A percentile compares a stretch with the other conserved stretches of the same genome.
Conservation (phyloP, 2,888 invertebrate species). For the Protula sp. region DNA sequence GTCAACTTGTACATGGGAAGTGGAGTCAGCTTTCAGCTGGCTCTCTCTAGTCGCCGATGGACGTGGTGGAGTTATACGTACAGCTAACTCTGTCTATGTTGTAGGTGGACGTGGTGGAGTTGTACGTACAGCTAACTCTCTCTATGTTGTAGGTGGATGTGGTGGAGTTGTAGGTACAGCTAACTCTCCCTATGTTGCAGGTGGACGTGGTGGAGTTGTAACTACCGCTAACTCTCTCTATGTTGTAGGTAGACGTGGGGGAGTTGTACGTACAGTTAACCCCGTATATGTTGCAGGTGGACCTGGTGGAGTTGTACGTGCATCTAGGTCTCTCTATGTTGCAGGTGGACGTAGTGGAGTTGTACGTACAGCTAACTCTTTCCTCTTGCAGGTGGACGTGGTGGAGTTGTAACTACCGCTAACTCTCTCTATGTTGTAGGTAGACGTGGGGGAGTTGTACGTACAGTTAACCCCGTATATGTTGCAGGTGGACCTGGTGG, state of each 20-base stretch:
- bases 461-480: constrained; percentile 75
- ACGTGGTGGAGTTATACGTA: constrained; percentile 82
- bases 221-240: constrained; percentile 75
- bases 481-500: no score
- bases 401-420: constrained; percentile 83
- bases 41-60: no score
- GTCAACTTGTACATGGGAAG: no score
- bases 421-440: no score
- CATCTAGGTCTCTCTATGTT: no score
- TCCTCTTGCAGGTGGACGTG: constrained; percentile 68
- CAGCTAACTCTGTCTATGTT: constrained; percentile 75
- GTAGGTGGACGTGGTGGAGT: no score
- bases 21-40: no score
- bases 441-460: constrained; percentile 79
- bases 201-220: constrained; percentile 81
- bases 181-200: no score
- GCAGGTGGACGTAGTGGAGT: constrained; percentile 74
- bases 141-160: no score
- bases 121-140: no score
- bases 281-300: constrained; percentile 70
- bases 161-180: no score
- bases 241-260: constrained; percentile 71
- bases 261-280: constrained; percentile 84
- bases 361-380: constrained; percentile 80
- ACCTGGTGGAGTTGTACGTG: no score